These are phyloP conservation scores for Urophycis tenuis DNA, from an alignment of 2,797 vertebrate species.

Conservation along the genomic window DNA sequence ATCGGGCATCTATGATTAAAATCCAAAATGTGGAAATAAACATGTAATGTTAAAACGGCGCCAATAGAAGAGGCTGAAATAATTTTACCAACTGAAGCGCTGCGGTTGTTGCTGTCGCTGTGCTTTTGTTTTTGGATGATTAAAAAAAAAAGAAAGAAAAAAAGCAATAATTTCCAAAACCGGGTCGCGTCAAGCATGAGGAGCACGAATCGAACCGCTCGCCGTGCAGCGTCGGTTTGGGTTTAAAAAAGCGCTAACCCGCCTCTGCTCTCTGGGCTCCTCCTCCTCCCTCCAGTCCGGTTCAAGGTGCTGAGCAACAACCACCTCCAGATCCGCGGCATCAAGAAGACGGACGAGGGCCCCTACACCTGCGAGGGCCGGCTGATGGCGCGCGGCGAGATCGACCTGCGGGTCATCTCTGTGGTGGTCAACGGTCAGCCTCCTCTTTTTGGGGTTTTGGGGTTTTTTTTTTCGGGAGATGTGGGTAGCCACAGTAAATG, in stretches of 20 bases:
- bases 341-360: slow-evolving; percentile 96
- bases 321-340: slow-evolving; percentile 92
- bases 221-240: too few species aligned
- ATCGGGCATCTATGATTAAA: not conserved
- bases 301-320: slow-evolving; percentile 90
- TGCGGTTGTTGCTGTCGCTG: not conserved
- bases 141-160: too few species aligned
- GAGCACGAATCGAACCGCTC: too few species aligned
- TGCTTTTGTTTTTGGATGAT: too few species aligned
- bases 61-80: not conserved
- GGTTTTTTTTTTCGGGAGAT: not conserved
- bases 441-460: not conserved
- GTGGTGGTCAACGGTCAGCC: slow-evolving; percentile 92
- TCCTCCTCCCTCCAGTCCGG: slow-evolving; percentile 78
- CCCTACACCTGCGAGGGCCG: slow-evolving; percentile 92
- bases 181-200: slow-evolving; percentile 1
- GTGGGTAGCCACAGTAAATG: not conserved
- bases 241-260: not conserved
- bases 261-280: slow-evolving; percentile 23
- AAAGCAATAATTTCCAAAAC: not conserved
- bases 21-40: not conserved
- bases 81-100: not conserved
- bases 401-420: slow-evolving; percentile 89
- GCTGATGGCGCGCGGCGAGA: slow-evolving; percentile 91
- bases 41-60: too few species aligned